These are phyloP conservation scores for Pristionchus exspectatus DNA, from an alignment of 2,888 invertebrate genomes.

Conservation along the genomic window DNA sequence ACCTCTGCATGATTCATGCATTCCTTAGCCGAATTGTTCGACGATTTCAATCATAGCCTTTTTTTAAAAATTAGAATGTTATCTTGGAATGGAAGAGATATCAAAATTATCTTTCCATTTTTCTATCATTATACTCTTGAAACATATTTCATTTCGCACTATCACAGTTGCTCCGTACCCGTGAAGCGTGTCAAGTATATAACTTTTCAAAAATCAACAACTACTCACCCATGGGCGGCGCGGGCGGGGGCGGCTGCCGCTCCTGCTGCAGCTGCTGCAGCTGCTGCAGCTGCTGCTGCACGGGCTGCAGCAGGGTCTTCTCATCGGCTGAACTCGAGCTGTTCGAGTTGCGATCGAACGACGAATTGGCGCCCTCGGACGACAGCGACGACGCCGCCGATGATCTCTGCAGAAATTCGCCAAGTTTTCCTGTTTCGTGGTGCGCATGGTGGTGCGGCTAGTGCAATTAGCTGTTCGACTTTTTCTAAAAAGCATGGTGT, in stretches of 20 bases:
- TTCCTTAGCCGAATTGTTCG: too few species aligned
- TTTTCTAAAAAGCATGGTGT: neutral
- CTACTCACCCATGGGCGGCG: constrained; percentile 52
- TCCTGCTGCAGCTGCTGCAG: constrained; percentile 16
- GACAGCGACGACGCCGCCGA: constrained; percentile 51
- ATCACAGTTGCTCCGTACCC: too few species aligned
- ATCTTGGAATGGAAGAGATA: too few species aligned
- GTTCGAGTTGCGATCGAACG: constrained; percentile 34
- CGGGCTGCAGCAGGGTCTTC: neutral
- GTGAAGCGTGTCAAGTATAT: too few species aligned
- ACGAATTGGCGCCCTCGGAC: constrained; percentile 42
- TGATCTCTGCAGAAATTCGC: constrained; percentile 40
- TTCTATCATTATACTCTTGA: too few species aligned
- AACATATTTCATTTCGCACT: too few species aligned
- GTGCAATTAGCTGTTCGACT: neutral
- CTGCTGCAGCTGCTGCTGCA: neutral
- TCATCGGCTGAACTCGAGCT: constrained; percentile 34
- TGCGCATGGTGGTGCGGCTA: neutral
- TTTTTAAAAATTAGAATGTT: too few species aligned
- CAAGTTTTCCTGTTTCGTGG: neutral
- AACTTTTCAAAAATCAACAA: neutral
- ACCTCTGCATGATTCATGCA: neutral
- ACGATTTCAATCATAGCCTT: too few species aligned
- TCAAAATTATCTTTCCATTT: too few species aligned
- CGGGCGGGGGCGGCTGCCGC: constrained; percentile 50